A percentile compares a stretch with the other conserved stretches of the same genome.
Evolutionary conservation across 1,140 invertebrate species (phyloP).

Genomic region (Globodera rostochiensis): DNA sequence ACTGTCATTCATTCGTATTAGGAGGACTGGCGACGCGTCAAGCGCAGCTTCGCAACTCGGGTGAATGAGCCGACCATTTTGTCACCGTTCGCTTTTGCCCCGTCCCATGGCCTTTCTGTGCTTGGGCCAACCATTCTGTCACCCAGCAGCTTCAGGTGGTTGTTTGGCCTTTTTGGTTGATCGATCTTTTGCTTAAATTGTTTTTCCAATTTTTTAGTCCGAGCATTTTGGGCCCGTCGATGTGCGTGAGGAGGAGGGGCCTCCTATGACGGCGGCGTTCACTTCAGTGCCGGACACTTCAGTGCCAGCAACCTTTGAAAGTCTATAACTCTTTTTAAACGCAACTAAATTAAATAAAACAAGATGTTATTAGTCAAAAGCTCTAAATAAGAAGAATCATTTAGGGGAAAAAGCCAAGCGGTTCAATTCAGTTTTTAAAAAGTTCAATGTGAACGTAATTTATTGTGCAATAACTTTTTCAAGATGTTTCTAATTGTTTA

Average conservation of each 20-base stretch:
- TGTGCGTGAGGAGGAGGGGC: constrained; percentile 1
- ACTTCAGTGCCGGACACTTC: too few relatives aligned
- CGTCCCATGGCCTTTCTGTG: neutral
- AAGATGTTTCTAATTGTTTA: too few relatives aligned
- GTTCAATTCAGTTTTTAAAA: too few relatives aligned
- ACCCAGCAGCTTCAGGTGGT: constrained; percentile 23
- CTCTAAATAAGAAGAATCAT: too few relatives aligned
- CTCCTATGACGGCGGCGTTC: too few relatives aligned
- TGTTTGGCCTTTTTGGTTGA: neutral
- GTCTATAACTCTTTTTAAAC: too few relatives aligned
- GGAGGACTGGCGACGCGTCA: neutral
- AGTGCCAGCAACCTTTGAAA: too few relatives aligned
- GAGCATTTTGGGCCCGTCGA: constrained; percentile 23
- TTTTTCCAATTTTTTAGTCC: constrained; percentile 11
- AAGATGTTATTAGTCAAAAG: too few relatives aligned
- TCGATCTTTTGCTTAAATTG: neutral
- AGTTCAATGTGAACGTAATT: too few relatives aligned
- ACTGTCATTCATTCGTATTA: neutral
- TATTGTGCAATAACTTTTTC: too few relatives aligned
- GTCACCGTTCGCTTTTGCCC: constrained; percentile 31
- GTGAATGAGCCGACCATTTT: constrained; percentile 32
- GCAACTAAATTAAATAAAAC: too few relatives aligned
- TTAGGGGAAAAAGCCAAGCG: too few relatives aligned
- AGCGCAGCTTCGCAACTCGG: constrained; percentile 11
- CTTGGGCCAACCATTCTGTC: constrained; percentile 34